Percentiles rank a stretch among this genome's conserved stretches.
These are phyloP conservation scores for Pipa parva DNA, from an alignment of 2,113 vertebrate species.

Conservation along the genomic window DNA sequence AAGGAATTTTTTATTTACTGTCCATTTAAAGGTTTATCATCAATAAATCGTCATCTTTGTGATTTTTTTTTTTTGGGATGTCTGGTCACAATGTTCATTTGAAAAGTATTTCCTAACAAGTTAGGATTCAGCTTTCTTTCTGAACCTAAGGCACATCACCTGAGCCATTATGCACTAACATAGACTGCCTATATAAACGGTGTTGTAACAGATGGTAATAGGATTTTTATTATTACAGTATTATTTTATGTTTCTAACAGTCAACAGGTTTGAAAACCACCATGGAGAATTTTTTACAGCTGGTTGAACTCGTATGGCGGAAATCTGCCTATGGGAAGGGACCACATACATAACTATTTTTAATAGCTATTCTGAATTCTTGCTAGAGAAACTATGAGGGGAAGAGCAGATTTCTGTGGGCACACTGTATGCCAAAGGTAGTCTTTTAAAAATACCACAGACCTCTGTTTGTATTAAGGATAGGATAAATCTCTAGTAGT, in stretches of 20 bases:
- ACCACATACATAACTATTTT: constrained; percentile 6
- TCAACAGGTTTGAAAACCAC: constrained; percentile 8
- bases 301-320: constrained; percentile 18
- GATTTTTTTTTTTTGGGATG: no score
- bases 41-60: no score
- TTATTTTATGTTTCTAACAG: constrained; percentile 6
- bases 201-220: no score
- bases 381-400: constrained; percentile 43
- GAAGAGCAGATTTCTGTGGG: constrained; percentile 23
- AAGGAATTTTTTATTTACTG: no score
- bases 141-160: no score
- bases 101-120: no score
- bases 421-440: constrained; percentile 58
- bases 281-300: constrained; percentile 8
- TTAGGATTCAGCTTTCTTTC: no score
- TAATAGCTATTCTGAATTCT: constrained; percentile 40
- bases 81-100: no score
- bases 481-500: constrained; percentile 65
- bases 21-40: no score
- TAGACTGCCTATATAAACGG: no score
- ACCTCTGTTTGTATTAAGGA: constrained; percentile 70
- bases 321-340: constrained; percentile 16
- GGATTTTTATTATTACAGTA: constrained; percentile 10
- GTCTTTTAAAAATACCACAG: constrained; percentile 65
- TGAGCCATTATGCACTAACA: no score